Base-by-base conservation (phyloP, 2,113 vertebrate genomes). In the Caracal caracal region DNA sequence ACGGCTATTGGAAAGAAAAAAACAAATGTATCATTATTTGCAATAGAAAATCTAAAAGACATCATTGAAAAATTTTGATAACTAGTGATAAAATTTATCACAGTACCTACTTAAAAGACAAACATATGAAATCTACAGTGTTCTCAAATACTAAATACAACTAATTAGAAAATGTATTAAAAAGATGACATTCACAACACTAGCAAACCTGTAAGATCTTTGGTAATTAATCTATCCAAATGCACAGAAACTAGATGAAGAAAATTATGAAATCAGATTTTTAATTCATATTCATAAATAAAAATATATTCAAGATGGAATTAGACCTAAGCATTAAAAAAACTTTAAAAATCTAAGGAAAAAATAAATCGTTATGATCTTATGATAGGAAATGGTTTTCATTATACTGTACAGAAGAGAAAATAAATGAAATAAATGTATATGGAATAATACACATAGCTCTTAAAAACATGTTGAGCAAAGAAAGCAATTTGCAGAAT, bases 361-460 rank as follows among this genome's bases (percentile, higher is more conserved):
- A 90, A 87, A 87, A 92, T 33, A 30, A 13, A 75, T 59, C 11
- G 43, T 81, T 82, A 82, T 51, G 40, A 40, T 82, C 53, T 87
- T 71, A 30, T 53, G 43, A 88, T 82, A 30, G 63, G 43, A 96
- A 88, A 79, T 90, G 47, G 89, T 95, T 95, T 96, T 66, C 76
- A 81, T 85, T 89, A 85, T 30, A 88, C 59, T 93, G 47, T 59
- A 66, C 20, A 89, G 35, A n/a, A 79, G 40, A 84, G 11, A 76
- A 79, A 93, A 90, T 68, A 90, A 85, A 86, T 73, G 28, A 90
- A 84, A 83, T 53, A 56, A 78, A 88, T 43, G 87, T 93, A 83
- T 78, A 88, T 93, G 10, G 91, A 83, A 66, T 13, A 51, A 75
- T 76, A 88, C 53, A 26, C 12, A 78, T 66, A 84, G 12, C 79